Conservation (phyloP, 2,888 invertebrate species). For the Colletes collaris region DNA sequence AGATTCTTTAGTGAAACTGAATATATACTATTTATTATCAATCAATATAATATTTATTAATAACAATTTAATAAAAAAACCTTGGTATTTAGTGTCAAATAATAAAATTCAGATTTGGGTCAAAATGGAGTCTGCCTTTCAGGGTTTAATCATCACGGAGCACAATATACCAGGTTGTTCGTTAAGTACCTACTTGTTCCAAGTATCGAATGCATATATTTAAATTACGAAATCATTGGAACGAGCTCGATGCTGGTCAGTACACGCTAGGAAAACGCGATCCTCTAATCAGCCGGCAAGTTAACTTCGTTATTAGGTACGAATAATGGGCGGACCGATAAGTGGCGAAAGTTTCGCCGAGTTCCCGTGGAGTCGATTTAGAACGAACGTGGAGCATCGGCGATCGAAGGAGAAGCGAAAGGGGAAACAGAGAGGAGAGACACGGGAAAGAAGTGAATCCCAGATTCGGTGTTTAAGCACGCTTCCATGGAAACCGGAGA, state of each 20-base stretch:
- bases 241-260: not conserved
- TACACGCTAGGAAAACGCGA: slow-evolving; percentile 26
- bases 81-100: too few species aligned
- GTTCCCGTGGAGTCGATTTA: slow-evolving; percentile 55
- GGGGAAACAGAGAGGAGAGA: slow-evolving; percentile 33
- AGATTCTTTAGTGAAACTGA: too few species aligned
- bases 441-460: slow-evolving; percentile 62
- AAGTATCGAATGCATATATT: too few species aligned
- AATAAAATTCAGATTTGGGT: too few species aligned
- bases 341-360: slow-evolving; percentile 47
- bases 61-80: too few species aligned
- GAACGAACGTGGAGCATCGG: slow-evolving; percentile 48
- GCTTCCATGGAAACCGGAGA: slow-evolving; percentile 64
- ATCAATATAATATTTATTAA: too few species aligned
- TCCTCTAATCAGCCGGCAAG: slow-evolving; percentile 42
- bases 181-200: too few species aligned
- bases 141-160: too few species aligned
- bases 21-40: too few species aligned
- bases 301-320: slow-evolving; percentile 63
- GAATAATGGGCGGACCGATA: slow-evolving; percentile 27
- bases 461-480: slow-evolving; percentile 70
- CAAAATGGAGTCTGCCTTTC: too few species aligned
- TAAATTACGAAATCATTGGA: too few species aligned
- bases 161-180: too few species aligned
- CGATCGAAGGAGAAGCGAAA: slow-evolving; percentile 5